Evolutionary conservation across 2,113 vertebrate species (phyloP).

Genomic region (Anguilla rostrata): DNA sequence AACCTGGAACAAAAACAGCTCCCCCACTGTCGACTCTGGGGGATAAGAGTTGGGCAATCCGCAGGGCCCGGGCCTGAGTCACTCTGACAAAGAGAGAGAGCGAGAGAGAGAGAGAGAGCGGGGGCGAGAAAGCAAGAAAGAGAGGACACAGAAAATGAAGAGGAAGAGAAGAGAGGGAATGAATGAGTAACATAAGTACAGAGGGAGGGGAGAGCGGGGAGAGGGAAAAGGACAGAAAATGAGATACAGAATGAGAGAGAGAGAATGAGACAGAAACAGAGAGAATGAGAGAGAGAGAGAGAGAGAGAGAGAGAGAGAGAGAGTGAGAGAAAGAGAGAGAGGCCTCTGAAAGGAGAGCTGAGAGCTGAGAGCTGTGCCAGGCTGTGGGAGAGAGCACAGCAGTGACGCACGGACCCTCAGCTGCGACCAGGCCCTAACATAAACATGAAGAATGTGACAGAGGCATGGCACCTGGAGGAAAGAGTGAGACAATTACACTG

Average conservation of each 20-base stretch:
- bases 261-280: not conserved
- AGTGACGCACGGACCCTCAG: constrained; percentile 33
- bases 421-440: constrained; percentile 44
- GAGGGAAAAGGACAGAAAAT: constrained; percentile 11
- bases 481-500: not conserved
- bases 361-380: not conserved
- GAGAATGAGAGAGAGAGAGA: not conserved
- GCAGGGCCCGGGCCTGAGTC: not conserved
- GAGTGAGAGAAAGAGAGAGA: not conserved
- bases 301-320: not conserved
- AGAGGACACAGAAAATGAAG: not conserved
- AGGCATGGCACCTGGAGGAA: constrained; percentile 34
- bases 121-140: not conserved
- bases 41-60: not conserved
- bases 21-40: not conserved
- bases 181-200: constrained; percentile 18
- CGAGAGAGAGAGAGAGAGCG: not conserved
- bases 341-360: constrained; percentile 1
- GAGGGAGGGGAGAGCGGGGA: not conserved
- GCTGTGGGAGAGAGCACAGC: constrained; percentile 2
- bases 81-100: constrained; percentile 6
- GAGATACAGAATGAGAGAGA: not conserved
- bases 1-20: not conserved
- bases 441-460: constrained; percentile 56
- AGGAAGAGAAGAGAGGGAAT: not conserved